Base-by-base conservation (phyloP, 2,797 vertebrate species). In the Anolis apletophallus region DNA sequence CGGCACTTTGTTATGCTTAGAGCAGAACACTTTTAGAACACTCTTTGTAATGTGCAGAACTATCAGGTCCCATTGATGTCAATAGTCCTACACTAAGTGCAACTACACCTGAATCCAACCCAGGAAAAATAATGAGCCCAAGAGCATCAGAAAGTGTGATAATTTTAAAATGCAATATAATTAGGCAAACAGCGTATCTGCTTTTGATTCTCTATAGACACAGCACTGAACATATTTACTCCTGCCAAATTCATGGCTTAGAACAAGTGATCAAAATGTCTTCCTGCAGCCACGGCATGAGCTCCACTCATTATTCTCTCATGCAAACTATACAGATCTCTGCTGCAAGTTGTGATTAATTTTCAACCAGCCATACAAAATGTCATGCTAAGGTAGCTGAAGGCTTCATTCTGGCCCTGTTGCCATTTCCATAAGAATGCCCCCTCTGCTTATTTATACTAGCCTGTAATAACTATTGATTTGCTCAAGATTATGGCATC, bases 381-480 rank as follows among this genome's bases (percentile, higher is more conserved):
- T 73, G 71, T 78, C 57, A 73, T 13, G 0, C 46, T 88, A 85
- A 34, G 85, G 21, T 88, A 83, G 73, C 87, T 88, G 89, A 91
- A 88, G 13, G 40, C 73, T 89, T 88, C 76, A 75, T 80, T 0
- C 0, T 79, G 80, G 2, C 52, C 29, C 21, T 36, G 6, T n/a
- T 64, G 32, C 36, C 14, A 54, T 17, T 11, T 40, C 76, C 52
- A 86, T 93, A 80, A 90, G 91, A 93, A 94, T 90, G 84, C 81
- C 52, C 86, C 88, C 57, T 90, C 85, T 90, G 87, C 93, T 95
- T 95, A 91, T 94, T 94, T 95, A 92, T 90, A 91, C 91, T 92
- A 90, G 88, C 89, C 87, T 92, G 88, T 90, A 91, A 94, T 91
- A 94, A 90, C 87, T 93, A 94, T 94, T 90, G 92, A 91, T 94